Base-by-base conservation (phyloP, 2,888 invertebrate species). In the Drosophila basisetae region DNA sequence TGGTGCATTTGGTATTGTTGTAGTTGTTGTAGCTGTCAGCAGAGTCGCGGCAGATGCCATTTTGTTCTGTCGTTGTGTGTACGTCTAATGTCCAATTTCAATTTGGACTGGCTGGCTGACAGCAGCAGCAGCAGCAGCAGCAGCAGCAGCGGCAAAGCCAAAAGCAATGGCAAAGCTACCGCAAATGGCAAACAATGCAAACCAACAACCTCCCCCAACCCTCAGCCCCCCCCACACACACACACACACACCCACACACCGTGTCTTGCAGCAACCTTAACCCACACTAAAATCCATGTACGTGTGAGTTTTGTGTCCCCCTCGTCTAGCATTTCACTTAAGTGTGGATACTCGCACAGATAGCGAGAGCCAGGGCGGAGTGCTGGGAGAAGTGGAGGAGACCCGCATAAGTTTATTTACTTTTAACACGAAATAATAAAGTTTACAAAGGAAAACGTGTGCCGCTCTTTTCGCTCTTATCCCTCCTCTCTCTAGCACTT, bases 401-500 rank as follows among this genome's bases (percentile, higher is more conserved):
- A 75, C 89, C 84, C 66, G 74, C 75, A 80, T 85, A 91, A 91
- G 85, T 85, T 85, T 85, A 85, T 85, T 85, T 85, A 85, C 85
- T 85, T 85, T 85, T 91, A 85, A 87, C 85, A 91, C 85, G 91
- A 91, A 85, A 85, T 85, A 85, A 91, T 85, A 91, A 85, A 85
- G 89, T 85, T 85, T 85, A 85, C 90, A 87, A 85, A 91, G 76
- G 91, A 79, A 85, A 89, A 85, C 85, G 90, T 91, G 85, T 84
- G 78, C 87, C 76, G 63, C 66, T 73, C 66, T 49, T 58, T 35
- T 31, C 53, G 22, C 47, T 25, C 28, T 25, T 55, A 7, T 2
- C 25, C 35, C 35, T 16, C 5, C 16, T 2, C 30, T 11, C 31
- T 22, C 4, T 35, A 52, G 10, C 55, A 16, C 25, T 4, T 4